Percentiles rank a stretch among this genome's conserved stretches.
These are phyloP conservation scores for Acipenser transmontanus DNA, from an alignment of 2,797 vertebrate species.

Conservation along the genomic window DNA sequence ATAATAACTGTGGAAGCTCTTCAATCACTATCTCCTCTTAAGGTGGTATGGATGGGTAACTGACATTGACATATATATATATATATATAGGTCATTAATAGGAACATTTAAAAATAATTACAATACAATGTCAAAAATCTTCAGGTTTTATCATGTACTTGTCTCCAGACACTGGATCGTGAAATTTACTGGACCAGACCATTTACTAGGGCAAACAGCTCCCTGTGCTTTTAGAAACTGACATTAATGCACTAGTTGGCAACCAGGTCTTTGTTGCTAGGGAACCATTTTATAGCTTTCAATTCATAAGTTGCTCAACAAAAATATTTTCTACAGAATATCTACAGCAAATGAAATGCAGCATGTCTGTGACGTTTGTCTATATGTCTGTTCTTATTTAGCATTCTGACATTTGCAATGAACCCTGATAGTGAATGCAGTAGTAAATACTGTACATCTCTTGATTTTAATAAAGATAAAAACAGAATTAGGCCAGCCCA, in stretches of 20 bases:
- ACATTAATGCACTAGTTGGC: constrained; percentile 44
- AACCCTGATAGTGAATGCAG: too few species aligned
- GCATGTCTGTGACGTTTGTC: constrained; percentile 39
- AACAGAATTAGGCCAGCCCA: too few species aligned
- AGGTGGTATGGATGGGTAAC: too few species aligned
- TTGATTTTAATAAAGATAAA: too few species aligned
- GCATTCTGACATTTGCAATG: constrained; percentile 23
- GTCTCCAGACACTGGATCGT: constrained; percentile 31
- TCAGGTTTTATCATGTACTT: constrained; percentile 18
- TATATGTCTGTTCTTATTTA: constrained; percentile 38
- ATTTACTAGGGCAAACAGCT: constrained; percentile 24
- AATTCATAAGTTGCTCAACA: constrained; percentile 47
- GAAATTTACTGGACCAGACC: constrained; percentile 28
- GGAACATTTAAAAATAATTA: not conserved
- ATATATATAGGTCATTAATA: not conserved
- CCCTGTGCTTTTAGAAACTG: constrained; percentile 45
- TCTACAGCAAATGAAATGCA: constrained; percentile 41
- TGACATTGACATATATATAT: not conserved
- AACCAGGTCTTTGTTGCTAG: constrained; percentile 49
- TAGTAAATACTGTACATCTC: too few species aligned
- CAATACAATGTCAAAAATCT: constrained; percentile 14
- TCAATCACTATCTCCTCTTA: too few species aligned
- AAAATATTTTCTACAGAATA: constrained; percentile 43
- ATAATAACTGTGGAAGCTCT: too few species aligned
- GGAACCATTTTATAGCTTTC: constrained; percentile 54